phyloP scores from a whole-genome alignment of 2,113 vertebrate species.

The Charina bottae region DNA sequence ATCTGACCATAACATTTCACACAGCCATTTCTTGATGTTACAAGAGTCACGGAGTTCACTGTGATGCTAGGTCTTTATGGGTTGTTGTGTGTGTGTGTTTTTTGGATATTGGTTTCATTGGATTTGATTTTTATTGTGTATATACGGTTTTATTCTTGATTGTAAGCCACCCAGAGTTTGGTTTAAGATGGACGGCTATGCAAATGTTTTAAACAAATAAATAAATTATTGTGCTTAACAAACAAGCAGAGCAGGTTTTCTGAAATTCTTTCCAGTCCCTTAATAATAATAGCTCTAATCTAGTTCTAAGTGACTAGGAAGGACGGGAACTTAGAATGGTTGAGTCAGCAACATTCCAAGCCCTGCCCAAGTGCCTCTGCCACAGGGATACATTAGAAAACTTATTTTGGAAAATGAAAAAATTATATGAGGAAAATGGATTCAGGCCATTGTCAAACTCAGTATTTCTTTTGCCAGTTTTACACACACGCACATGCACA shows the following conservation, averaged over 20 bases:
- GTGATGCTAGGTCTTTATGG: neutral
- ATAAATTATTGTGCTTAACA: neutral
- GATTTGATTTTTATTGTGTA: neutral
- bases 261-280: neutral
- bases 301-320: neutral
- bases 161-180: neutral
- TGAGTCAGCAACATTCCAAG: neutral
- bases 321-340: neutral
- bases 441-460: neutral
- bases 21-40: neutral
- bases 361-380: neutral
- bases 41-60: neutral
- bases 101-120: neutral
- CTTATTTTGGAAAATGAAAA: neutral
- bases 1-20: neutral
- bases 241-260: neutral
- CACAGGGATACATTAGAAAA: neutral
- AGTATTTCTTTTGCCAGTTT: neutral
- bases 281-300: neutral
- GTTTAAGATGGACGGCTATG: neutral
- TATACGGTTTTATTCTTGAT: neutral
- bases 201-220: neutral
- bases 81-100: too few species aligned
- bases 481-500: neutral
- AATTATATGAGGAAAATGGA: neutral